phyloP scores from a whole-genome alignment of 2,888 invertebrate genomes.

The Pimpla rufipes region DNA sequence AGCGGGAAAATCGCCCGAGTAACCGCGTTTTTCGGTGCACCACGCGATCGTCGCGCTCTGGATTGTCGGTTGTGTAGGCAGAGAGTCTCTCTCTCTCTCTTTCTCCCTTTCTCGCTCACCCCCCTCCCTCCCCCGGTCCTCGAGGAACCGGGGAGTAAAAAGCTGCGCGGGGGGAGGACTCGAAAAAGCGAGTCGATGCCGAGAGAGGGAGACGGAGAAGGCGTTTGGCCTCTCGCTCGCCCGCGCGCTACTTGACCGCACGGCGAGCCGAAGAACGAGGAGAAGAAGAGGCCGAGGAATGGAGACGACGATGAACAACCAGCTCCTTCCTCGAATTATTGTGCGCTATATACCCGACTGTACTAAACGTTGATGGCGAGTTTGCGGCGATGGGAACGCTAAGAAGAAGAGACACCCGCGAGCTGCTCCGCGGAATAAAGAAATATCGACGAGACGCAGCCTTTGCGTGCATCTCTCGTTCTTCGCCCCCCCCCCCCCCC shows the following conservation, averaged over 20 bases:
- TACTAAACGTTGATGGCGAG: constrained; percentile 38
- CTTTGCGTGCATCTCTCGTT: neutral
- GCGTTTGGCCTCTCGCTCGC: neutral
- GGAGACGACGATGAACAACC: constrained; percentile 56
- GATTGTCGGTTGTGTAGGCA: neutral
- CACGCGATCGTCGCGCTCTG: neutral
- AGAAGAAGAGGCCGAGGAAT: constrained; percentile 29
- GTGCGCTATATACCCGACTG: constrained; percentile 27
- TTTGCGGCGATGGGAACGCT: constrained; percentile 51
- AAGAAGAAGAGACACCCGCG: constrained; percentile 52
- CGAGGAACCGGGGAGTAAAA: constrained; percentile 35
- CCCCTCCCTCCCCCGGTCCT: constrained; percentile 8
- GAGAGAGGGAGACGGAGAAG: neutral
- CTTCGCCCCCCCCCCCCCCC: neutral
- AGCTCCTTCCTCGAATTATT: constrained; percentile 57
- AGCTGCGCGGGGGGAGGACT: constrained; percentile 4
- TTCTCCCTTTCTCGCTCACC: too few species aligned
- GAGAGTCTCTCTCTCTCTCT: too few species aligned
- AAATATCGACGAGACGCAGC: constrained; percentile 19
- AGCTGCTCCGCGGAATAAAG: constrained; percentile 21
- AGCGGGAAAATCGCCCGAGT: constrained; percentile 72
- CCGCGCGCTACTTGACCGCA: constrained; percentile 35
- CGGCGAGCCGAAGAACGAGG: constrained; percentile 36
- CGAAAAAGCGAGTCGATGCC: constrained; percentile 35
- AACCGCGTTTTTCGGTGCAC: constrained; percentile 69